phyloP scores from a whole-genome alignment of 2,888 invertebrate species.

The Apamea epomidion region DNA sequence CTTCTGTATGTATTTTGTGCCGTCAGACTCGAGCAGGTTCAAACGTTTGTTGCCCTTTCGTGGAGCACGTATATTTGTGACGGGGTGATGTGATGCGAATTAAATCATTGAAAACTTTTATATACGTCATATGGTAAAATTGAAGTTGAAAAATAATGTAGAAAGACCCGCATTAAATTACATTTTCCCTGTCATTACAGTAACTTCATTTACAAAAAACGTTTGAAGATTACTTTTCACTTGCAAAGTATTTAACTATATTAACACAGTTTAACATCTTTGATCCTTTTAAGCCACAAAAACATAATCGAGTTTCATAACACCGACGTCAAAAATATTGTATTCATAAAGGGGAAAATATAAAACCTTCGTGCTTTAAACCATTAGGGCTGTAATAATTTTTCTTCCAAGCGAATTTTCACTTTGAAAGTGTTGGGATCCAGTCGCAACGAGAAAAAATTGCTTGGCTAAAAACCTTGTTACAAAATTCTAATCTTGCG shows the following conservation, averaged over 20 bases:
- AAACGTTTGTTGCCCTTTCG: slow-evolving; percentile 33
- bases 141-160: neutral
- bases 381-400: slow-evolving; percentile 64
- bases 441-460: slow-evolving; percentile 38
- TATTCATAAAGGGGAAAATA: slow-evolving; percentile 41
- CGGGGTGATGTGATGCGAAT: neutral
- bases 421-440: slow-evolving; percentile 24
- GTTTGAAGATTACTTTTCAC: slow-evolving; percentile 10
- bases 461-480: slow-evolving; percentile 22
- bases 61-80: neutral
- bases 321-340: slow-evolving; percentile 44
- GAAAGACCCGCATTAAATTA: neutral
- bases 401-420: slow-evolving; percentile 67
- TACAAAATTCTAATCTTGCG: slow-evolving; percentile 28
- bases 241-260: slow-evolving; percentile 42
- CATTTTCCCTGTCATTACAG: neutral
- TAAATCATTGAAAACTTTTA: neutral
- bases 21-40: neutral
- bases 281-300: slow-evolving; percentile 26
- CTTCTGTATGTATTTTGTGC: neutral
- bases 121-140: neutral
- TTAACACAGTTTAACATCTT: slow-evolving; percentile 32
- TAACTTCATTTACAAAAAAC: slow-evolving; percentile 14
- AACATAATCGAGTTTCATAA: slow-evolving; percentile 41
- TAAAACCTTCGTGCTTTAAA: slow-evolving; percentile 59